Percentiles rank a stretch among this genome's conserved stretches.
Evolutionary conservation across 2,888 invertebrate genomes (phyloP).

Genomic region (Drosophila histrio): DNA sequence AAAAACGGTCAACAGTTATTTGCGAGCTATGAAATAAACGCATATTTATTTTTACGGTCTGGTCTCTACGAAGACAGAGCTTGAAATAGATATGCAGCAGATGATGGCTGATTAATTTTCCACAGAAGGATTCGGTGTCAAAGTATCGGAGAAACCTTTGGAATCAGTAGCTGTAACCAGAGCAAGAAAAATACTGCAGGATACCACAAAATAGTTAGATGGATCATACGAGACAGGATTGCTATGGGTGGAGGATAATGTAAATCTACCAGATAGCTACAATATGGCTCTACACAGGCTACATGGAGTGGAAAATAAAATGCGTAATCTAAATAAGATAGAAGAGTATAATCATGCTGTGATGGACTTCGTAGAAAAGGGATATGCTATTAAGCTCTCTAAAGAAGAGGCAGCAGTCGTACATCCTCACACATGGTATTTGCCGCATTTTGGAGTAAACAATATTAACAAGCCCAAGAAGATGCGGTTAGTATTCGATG

Average conservation of each 20-base stretch:
- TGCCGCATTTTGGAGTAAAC: no score
- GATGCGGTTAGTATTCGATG: no score
- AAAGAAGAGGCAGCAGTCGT: no score
- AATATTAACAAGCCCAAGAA: no score
- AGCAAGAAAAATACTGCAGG: not conserved
- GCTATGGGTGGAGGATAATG: not conserved
- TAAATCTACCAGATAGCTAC: slow-evolving; percentile 1
- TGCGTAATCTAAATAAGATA: not conserved
- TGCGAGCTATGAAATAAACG: no score
- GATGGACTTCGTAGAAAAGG: not conserved
- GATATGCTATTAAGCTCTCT: not conserved
- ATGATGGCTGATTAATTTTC: no score
- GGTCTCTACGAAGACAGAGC: not conserved
- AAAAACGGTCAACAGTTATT: no score
- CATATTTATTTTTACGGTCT: not conserved
- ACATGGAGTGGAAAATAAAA: no score
- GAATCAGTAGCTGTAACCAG: not conserved
- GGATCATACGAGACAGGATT: not conserved
- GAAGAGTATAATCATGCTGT: not conserved
- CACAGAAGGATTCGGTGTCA: not conserved
- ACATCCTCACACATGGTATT: no score
- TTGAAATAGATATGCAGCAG: not conserved
- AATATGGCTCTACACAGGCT: not conserved
- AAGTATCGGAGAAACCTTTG: not conserved
- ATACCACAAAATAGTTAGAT: no score